Conservation (phyloP, 1,140 invertebrate genomes). For the Zaprionus lachaisei region DNA sequence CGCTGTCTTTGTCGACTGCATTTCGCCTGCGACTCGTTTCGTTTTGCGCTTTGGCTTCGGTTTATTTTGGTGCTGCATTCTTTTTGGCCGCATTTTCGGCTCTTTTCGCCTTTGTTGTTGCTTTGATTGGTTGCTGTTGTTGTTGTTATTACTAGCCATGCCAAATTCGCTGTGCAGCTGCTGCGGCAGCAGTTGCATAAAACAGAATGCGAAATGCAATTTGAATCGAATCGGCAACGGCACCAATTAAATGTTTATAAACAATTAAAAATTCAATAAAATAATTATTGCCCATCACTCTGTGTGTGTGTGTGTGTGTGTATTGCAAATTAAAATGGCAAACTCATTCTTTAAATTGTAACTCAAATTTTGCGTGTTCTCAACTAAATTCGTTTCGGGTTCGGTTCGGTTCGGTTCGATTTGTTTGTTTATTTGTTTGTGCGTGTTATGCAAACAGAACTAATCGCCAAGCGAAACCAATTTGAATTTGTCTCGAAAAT, state of each 20-base stretch:
- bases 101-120: conserved; percentile 35
- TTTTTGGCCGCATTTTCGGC: conserved; percentile 71
- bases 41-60: conserved; percentile 54
- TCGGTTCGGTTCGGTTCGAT: not conserved
- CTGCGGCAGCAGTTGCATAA: conserved; percentile 67
- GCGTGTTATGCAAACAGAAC: conserved; percentile 77
- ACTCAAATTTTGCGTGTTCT: conserved; percentile 15
- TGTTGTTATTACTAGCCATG: conserved; percentile 47
- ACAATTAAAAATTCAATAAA: conserved; percentile 48
- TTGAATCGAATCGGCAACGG: conserved; percentile 41
- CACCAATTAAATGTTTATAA: conserved; percentile 24
- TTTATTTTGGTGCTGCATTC: conserved; percentile 80
- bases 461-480: conserved; percentile 43
- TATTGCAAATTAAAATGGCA: not conserved
- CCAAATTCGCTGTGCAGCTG: conserved; percentile 51
- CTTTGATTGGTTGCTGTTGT: conserved; percentile 7
- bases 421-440: conserved; percentile 53
- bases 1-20: conserved; percentile 40
- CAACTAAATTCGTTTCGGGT: conserved; percentile 10
- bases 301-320: not conserved
- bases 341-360: not conserved
- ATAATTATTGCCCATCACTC: not conserved
- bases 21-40: conserved; percentile 52
- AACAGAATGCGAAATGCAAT: conserved; percentile 51
- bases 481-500: conserved; percentile 40